A percentile compares a stretch with the other conserved stretches of the same genome.
These are phyloP conservation scores for Andrena bicolor DNA, from an alignment of 2,888 invertebrate species.

Conservation along the genomic window DNA sequence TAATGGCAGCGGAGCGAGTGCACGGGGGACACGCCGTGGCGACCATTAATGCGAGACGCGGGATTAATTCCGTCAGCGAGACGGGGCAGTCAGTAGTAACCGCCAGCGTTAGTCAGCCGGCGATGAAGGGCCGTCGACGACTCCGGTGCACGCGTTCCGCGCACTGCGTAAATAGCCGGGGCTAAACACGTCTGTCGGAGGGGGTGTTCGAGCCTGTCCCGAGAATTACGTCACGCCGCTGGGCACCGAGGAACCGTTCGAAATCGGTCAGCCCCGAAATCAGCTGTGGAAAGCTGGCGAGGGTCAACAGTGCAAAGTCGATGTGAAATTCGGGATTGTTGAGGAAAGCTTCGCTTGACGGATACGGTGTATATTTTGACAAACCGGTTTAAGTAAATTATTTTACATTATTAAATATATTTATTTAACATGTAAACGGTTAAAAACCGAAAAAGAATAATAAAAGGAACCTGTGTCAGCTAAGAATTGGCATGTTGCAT, in stretches of 20 bases:
- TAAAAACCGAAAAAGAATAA: too few species aligned
- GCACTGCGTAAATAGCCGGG: constrained; percentile 25
- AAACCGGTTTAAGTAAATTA: too few species aligned
- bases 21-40: background rate
- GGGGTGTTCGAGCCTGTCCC: too few species aligned
- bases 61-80: constrained; percentile 25
- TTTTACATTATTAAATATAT: too few species aligned
- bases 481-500: too few species aligned
- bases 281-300: background rate
- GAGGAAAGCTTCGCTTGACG: too few species aligned
- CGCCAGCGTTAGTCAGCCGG: background rate
- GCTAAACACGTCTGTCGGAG: background rate
- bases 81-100: background rate
- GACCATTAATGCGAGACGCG: background rate
- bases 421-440: too few species aligned
- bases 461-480: too few species aligned
- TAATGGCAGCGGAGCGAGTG: constrained; percentile 12
- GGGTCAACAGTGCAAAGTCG: too few species aligned
- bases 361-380: too few species aligned
- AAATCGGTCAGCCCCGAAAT: constrained; percentile 1
- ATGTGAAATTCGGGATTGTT: too few species aligned
- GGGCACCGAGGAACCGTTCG: background rate
- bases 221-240: constrained; percentile 21
- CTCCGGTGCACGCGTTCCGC: constrained; percentile 13
- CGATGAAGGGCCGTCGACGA: background rate